Base-by-base conservation (phyloP, 2,797 vertebrate species). In the Oryzias dopingdopingensis region DNA sequence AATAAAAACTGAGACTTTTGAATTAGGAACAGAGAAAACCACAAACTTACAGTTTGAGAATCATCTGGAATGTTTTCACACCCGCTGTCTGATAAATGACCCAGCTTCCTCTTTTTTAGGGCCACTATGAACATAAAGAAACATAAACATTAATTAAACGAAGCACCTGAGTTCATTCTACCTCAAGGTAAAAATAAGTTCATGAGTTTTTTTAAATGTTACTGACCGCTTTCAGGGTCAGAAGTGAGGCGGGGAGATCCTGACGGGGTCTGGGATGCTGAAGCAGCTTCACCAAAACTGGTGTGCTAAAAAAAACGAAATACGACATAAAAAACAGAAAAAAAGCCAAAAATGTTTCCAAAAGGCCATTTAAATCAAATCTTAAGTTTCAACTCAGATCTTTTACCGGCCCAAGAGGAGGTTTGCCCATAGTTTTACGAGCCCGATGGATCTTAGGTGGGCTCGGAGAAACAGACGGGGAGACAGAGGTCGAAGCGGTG, bases 371-470 rank as follows among this genome's bases (percentile, higher is more conserved):
- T 6, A 2, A 58, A 50, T 42, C 17, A 46, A 24, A 16, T 58
- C 42, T 3, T 42, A n/a, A 43, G 22, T 16, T 56, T 40, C 20
- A 22, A 22, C 20, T 22, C 2, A 29, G 26, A 29, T 3, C 26
- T 45, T 82, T 89, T 50, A 95, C 93, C 93, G 94, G 93, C n/a
- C 85, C 90, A 1, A 74, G 75, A 16, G 88, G 84, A 2, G 93
- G 92, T 62, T 94, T 92, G 70, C 93, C 93, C 93, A 97, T 96
- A 65, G 95, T 96, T 82, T 97, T 97, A 23, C 95, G 90, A 1
- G 95, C 95, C 4, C 95, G 81, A 72, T 97, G 95, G 62, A 97
- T 88, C 79, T 96, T 96, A 14, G 88, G 86, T 42, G 90, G 86
- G 17, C 90, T 84, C 0, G 80, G 81, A 4, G 80, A 76, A 43